phyloP scores from a whole-genome alignment of 2,797 vertebrate species.

The Rachycentron canadum region DNA sequence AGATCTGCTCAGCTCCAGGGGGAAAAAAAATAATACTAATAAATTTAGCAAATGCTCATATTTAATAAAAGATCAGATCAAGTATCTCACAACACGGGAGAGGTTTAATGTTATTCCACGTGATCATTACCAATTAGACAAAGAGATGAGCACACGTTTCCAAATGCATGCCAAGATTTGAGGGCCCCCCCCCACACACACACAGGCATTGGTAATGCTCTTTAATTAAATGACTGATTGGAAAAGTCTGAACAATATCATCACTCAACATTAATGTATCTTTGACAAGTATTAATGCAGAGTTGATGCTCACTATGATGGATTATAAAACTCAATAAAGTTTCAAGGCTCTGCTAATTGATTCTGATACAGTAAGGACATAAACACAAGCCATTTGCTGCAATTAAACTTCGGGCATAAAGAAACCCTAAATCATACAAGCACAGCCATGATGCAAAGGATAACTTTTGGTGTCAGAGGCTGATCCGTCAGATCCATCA shows the following conservation, averaged over 20 bases:
- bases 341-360: neutral
- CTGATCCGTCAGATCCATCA: neutral
- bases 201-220: too few species aligned
- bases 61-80: neutral
- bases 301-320: slow-evolving; percentile 10
- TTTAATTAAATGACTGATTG: neutral
- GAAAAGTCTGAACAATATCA: slow-evolving; percentile 13
- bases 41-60: slow-evolving; percentile 1
- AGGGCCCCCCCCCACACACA: too few species aligned
- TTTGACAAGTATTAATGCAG: slow-evolving; percentile 11
- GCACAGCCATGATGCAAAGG: neutral
- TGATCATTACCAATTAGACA: neutral
- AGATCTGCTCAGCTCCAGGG: neutral
- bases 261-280: neutral
- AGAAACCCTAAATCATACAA: neutral
- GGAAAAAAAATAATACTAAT: neutral
- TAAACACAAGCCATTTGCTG: neutral
- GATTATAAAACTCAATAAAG: neutral
- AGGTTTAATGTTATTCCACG: too few species aligned
- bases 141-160: neutral
- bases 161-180: too few species aligned
- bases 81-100: neutral
- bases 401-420: neutral
- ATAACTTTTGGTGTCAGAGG: neutral
- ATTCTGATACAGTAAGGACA: neutral